Base-by-base conservation (phyloP, 2,888 invertebrate species). In the Melinaea marsaeus region DNA sequence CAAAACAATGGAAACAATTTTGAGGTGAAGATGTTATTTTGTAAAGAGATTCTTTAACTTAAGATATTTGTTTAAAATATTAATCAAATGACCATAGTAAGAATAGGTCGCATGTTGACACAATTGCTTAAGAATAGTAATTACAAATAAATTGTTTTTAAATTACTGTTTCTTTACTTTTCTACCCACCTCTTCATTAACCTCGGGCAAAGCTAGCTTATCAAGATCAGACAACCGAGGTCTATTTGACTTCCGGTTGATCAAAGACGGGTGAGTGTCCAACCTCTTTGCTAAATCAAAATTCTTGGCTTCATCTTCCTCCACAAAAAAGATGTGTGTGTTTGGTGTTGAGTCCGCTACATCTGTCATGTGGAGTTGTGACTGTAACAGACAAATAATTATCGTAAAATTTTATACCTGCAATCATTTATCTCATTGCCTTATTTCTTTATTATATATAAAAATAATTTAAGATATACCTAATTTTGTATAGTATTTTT, bases 361-460 rank as follows among this genome's bases (percentile, higher is more conserved):
- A 79, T 96, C 97, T 1, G 97, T 92, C 89, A 98, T 92, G 80
- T 98, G 97, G 13, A 98, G 88, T 57, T 94, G 92, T 0, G 95
- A 92, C 86, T 97, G 95, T 42, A 97, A 84, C 67, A 32, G 22
- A 22, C 22, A 22, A 22, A 22, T 22, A 22, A 22, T 22, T 22
- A 22, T 22, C 1, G 22, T 22, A 22, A 22, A 1, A 22, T 22
- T 22, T 22, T 22, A 22, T 22, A 22, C 1, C 22, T 22, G 22
- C 22, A 22, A 1, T 1, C 22, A 22, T 22, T 22, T 22, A 22
- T 22, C 22, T 22, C 22, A 22, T 22, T 22, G 22, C 22, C 22
- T 22, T 22, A 22, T 22, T 22, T 22, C 22, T 22, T 22, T 22
- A 22, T 22, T 22, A 22, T 22, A 22, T 22, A 22, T 22, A 22